phyloP scores from a whole-genome alignment of 2,113 vertebrate genomes.

The Malurus melanocephalus region DNA sequence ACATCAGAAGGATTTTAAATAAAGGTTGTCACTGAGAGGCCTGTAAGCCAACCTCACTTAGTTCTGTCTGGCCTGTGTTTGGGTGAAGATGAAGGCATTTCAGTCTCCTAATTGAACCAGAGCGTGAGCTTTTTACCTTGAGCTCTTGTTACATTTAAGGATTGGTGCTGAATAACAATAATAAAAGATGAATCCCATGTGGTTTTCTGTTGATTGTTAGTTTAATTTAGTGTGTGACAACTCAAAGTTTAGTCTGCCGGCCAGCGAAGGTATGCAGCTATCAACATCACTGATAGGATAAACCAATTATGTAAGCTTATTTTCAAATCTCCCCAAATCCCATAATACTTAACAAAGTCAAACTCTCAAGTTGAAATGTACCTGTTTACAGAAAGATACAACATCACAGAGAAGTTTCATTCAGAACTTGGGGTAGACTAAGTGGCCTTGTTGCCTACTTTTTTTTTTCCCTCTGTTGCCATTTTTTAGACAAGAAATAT shows the following conservation, averaged over 20 bases:
- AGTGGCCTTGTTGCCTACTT: neutral
- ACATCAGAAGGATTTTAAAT: neutral
- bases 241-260: constrained; percentile 8
- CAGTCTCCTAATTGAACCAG: neutral
- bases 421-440: neutral
- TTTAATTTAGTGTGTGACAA: neutral
- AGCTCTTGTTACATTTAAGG: neutral
- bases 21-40: neutral
- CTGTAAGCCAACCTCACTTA: neutral
- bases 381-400: neutral
- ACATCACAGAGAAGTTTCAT: neutral
- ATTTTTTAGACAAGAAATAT: neutral
- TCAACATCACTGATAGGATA: constrained; percentile 14
- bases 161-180: constrained; percentile 15
- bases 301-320: neutral
- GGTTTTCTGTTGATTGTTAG: constrained; percentile 1
- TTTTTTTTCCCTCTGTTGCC: neutral
- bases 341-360: neutral
- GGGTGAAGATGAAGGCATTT: neutral
- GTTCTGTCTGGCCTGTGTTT: neutral
- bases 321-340: constrained; percentile 13
- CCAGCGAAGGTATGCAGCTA: neutral
- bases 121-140: neutral
- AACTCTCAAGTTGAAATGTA: neutral
- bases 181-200: neutral